Percentiles rank a stretch among this genome's conserved stretches.
Evolutionary conservation across 2,113 vertebrate species (phyloP).

Genomic region (Romanogobio albipinnatus): DNA sequence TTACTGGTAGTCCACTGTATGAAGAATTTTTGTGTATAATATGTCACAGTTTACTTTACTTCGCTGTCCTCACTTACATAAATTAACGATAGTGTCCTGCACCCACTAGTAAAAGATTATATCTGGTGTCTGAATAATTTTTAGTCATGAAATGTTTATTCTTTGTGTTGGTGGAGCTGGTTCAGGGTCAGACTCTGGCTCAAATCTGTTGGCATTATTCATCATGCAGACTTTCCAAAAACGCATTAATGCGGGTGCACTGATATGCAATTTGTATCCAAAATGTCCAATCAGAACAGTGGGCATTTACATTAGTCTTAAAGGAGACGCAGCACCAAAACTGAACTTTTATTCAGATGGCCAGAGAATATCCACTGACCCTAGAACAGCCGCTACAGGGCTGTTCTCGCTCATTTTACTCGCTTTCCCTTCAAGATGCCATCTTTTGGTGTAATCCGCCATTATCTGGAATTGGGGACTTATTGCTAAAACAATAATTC

Average conservation of each 20-base stretch:
- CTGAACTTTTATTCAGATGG: background rate
- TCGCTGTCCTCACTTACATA: no score
- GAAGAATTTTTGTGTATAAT: no score
- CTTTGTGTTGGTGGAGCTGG: background rate
- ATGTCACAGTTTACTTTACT: no score
- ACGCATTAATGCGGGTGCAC: background rate
- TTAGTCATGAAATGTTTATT: background rate
- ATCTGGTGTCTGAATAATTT: no score
- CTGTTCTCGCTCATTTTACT: background rate
- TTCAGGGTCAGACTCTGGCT: background rate
- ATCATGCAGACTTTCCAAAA: background rate
- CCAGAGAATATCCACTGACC: background rate
- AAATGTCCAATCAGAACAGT: background rate
- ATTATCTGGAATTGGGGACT: conserved; percentile 36
- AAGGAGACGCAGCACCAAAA: background rate
- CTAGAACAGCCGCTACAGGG: background rate
- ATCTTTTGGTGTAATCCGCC: conserved; percentile 27
- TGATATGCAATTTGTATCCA: background rate
- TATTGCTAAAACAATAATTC: conserved; percentile 39
- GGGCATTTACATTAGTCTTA: background rate
- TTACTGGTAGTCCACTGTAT: no score
- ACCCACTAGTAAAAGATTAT: no score
- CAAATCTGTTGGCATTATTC: background rate
- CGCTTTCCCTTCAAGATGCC: background rate
- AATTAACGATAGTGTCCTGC: no score